These are phyloP conservation scores for Helicoverpa assulta DNA, from an alignment of 2,888 invertebrate species.

Conservation along the genomic window DNA sequence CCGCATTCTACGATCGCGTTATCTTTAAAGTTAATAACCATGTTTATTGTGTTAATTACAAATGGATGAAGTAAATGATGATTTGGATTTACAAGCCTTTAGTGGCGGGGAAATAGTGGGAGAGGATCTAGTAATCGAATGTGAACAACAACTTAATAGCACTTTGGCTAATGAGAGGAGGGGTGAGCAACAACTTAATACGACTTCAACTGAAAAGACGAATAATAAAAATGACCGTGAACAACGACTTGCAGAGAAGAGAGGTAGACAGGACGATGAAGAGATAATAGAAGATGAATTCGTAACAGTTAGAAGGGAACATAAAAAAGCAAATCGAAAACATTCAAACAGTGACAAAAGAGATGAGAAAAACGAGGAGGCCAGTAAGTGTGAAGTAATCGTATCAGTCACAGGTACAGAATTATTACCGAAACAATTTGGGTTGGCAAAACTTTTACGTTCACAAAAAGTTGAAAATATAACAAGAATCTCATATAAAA, in stretches of 20 bases:
- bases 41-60: too few relatives aligned
- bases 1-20: too few relatives aligned
- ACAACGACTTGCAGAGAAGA: constrained; percentile 12
- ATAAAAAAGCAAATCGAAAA: not conserved
- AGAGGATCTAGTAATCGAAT: too few relatives aligned
- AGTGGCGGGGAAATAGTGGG: too few relatives aligned
- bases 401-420: constrained; percentile 2
- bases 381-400: not conserved
- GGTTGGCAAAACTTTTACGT: constrained; percentile 9
- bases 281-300: constrained; percentile 2
- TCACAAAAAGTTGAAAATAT: constrained; percentile 2
- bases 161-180: too few relatives aligned
- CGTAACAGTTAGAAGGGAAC: not conserved
- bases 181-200: constrained; percentile 6
- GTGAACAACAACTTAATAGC: too few relatives aligned
- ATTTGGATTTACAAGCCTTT: too few relatives aligned
- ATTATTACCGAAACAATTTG: constrained; percentile 8
- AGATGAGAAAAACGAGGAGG: not conserved
- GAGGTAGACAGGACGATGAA: constrained; percentile 9
- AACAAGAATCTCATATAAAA: not conserved
- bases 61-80: too few relatives aligned
- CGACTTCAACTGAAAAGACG: not conserved
- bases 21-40: too few relatives aligned
- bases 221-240: not conserved
- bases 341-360: not conserved